Percentiles rank a stretch among this genome's conserved stretches.
These are phyloP conservation scores for Unio delphinus DNA, from an alignment of 2,888 invertebrate genomes.

Conservation along the genomic window DNA sequence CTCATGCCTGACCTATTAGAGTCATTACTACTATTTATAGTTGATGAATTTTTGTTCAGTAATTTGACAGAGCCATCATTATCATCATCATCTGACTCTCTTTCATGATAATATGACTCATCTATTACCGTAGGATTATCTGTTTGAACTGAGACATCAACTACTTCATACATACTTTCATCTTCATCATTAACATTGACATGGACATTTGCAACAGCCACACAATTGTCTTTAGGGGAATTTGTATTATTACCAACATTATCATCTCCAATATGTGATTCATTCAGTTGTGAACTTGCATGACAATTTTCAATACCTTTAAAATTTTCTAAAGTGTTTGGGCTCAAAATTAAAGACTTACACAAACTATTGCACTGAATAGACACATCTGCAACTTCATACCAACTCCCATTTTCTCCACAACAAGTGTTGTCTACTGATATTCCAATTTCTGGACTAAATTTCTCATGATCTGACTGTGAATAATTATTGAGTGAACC, in stretches of 20 bases:
- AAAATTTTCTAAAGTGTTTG: neutral
- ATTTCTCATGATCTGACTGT: too few species aligned
- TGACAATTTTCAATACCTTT: neutral
- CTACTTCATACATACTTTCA: conserved; percentile 23
- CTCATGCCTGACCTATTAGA: too few species aligned
- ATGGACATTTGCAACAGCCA: neutral
- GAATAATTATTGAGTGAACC: too few species aligned
- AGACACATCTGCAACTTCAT: conserved; percentile 32
- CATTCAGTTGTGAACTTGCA: neutral
- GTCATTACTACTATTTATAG: too few species aligned
- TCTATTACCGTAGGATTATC: neutral
- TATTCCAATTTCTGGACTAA: too few species aligned
- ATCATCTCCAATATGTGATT: neutral
- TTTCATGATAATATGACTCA: conserved; percentile 2
- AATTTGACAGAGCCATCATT: neutral
- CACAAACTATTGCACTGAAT: conserved; percentile 12
- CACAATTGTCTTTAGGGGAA: conserved; percentile 7
- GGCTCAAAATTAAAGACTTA: neutral
- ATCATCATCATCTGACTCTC: conserved; percentile 1
- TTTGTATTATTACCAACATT: conserved; percentile 1
- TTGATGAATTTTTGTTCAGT: too few species aligned
- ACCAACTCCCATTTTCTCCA: conserved; percentile 16
- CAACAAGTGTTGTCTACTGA: too few species aligned
- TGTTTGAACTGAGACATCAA: conserved; percentile 28
- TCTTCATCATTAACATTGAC: neutral